Base-by-base conservation (phyloP, 2,113 vertebrate species). In the Propithecus coquereli region DNA sequence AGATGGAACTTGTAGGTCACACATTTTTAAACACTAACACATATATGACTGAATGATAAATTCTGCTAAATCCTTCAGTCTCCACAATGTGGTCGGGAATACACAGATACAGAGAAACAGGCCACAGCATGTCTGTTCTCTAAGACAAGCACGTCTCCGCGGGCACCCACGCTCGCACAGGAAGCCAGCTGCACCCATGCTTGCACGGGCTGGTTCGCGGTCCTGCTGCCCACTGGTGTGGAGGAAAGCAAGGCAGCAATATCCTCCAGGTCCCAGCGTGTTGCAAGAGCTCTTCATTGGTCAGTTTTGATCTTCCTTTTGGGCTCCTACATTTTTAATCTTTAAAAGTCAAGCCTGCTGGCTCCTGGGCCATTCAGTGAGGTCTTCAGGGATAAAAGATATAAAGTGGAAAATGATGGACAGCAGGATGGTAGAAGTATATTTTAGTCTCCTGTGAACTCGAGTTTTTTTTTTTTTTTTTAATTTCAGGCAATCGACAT, bases 191-290 rank as follows among this genome's bases (percentile, higher is more conserved):
- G 20, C 9, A 8, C 6, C 16, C 6, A 14, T 5, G 16, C 8
- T 3, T 20, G 1, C 0, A 5, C 5, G 1, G 34, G 32, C 30
- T 23, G 2, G 20, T 3, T 5, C 54, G 37, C 17, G 16, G 2
- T 84, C 74, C 70, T 47, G 13, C 65, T 77, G 25, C 74, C 47
- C 30, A 17, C 0, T 22, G n/a, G 20, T n/a, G 16, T 0, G 0
- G 14, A 30, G 32, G 63, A 47, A 40, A 52, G 8, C 40, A 30
- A 11, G 13, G 43, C 23, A 40, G 14, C 30, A 70, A 82, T 50
- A 30, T 17, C 30, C 4, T 34, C 3, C 20, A 74, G 43, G 11
- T 76, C 34, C 73, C 32, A 40, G 14, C 0, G 4, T 13, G 30
- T 30, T 79, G 6, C 6, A 54, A 57, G 59, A 90, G 18, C 45